Evolutionary conservation across 1,140 invertebrate genomes (phyloP).

Genomic region (Pissodes strobi): DNA sequence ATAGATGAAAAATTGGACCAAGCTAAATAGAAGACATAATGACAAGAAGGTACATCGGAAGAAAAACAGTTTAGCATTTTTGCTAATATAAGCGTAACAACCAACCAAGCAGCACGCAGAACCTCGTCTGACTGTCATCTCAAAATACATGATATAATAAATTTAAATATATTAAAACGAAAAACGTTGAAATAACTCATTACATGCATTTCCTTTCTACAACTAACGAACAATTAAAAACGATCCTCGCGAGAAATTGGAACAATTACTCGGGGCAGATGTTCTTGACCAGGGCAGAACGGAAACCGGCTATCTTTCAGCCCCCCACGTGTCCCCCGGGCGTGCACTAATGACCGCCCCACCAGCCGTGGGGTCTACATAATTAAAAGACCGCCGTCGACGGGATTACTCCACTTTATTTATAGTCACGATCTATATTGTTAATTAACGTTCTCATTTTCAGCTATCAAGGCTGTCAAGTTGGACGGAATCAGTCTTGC

Average conservation of each 20-base stretch:
- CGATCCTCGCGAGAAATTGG: slow-evolving; percentile 7
- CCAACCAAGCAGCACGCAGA: too few relatives aligned
- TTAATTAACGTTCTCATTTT: slow-evolving; percentile 57
- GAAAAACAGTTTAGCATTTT: too few relatives aligned
- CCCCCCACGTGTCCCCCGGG: slow-evolving; percentile 27
- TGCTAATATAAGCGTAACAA: too few relatives aligned
- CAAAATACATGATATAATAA: too few relatives aligned
- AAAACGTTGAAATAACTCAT: too few relatives aligned
- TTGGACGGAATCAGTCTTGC: slow-evolving; percentile 34
- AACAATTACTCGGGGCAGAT: slow-evolving; percentile 14
- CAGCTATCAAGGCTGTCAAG: slow-evolving; percentile 50
- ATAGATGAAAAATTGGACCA: too few relatives aligned
- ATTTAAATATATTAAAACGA: too few relatives aligned
- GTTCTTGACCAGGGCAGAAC: slow-evolving; percentile 3
- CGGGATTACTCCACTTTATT: slow-evolving; percentile 55
- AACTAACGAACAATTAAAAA: slow-evolving; percentile 29
- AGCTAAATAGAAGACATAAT: too few relatives aligned
- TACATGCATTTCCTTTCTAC: too few relatives aligned
- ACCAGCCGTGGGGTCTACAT: slow-evolving; percentile 44
- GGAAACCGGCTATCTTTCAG: not conserved
- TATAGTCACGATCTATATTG: slow-evolving; percentile 57
- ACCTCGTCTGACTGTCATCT: too few relatives aligned
- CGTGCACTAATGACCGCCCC: slow-evolving; percentile 46
- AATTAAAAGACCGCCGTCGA: slow-evolving; percentile 54
- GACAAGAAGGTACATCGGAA: too few relatives aligned